A percentile compares a stretch with the other conserved stretches of the same genome.
Conservation (phyloP, 2,888 invertebrate species). For the Drosophila monieri region DNA sequence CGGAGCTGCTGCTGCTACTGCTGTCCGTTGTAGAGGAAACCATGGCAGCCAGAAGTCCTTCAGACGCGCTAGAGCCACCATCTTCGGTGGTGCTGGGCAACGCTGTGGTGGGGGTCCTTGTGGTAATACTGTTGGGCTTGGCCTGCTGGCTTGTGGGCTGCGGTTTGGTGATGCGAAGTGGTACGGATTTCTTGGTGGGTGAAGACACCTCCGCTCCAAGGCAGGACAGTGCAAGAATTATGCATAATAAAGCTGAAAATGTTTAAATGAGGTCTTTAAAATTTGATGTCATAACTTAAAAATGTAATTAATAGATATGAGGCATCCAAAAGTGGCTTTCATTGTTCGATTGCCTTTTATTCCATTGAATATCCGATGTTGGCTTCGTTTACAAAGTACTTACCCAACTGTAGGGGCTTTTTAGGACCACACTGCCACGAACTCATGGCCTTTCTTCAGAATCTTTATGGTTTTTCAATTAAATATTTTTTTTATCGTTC, state of each 20-base stretch:
- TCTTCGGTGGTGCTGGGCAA: slow-evolving; percentile 34
- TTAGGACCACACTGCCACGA: slow-evolving; percentile 11
- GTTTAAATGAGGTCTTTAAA: neutral
- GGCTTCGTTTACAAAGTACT: slow-evolving; percentile 36
- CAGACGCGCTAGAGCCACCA: slow-evolving; percentile 28
- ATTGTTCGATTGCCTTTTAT: slow-evolving; percentile 3
- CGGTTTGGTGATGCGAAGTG: slow-evolving; percentile 68
- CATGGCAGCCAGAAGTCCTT: slow-evolving; percentile 50
- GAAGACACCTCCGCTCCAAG: slow-evolving; percentile 30
- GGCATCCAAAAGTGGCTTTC: slow-evolving; percentile 2
- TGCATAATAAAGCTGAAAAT: slow-evolving; percentile 36
- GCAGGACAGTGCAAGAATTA: slow-evolving; percentile 36
- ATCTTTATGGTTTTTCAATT: slow-evolving; percentile 28
- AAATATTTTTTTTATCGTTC: slow-evolving; percentile 6
- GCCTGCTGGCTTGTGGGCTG: slow-evolving; percentile 53
- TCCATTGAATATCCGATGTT: slow-evolving; percentile 4
- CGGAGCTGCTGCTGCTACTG: slow-evolving; percentile 31
- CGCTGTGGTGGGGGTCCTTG: slow-evolving; percentile 28
- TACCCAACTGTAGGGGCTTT: slow-evolving; percentile 50
- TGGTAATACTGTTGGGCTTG: slow-evolving; percentile 26
- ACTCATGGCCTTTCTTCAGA: slow-evolving; percentile 29
- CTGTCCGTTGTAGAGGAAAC: slow-evolving; percentile 68
- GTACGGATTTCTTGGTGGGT: slow-evolving; percentile 52
- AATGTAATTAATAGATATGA: neutral
- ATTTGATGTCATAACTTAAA: neutral